phyloP scores from a whole-genome alignment of 2,797 vertebrate genomes.

The Ceyx erithaca region DNA sequence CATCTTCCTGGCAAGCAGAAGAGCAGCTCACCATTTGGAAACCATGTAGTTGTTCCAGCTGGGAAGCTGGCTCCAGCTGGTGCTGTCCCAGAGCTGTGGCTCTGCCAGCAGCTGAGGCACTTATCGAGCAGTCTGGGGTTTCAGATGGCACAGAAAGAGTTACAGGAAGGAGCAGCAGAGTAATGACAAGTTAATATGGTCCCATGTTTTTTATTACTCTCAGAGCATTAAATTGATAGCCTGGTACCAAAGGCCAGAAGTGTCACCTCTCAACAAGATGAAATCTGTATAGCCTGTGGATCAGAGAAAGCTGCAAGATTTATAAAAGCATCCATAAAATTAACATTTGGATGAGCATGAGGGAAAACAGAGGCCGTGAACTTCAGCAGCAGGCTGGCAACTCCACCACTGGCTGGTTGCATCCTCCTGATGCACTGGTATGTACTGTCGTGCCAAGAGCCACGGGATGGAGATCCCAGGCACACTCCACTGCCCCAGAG shows the following conservation, averaged over 20 bases:
- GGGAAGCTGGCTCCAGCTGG: background rate
- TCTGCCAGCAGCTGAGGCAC: conserved; percentile 3
- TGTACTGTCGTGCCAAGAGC: accelerated
- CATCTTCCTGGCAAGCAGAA: background rate
- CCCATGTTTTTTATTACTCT: conserved; percentile 27
- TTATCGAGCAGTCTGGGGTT: background rate
- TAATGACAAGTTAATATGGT: background rate
- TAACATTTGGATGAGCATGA: conserved; percentile 68
- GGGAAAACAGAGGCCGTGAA: background rate
- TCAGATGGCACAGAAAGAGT: background rate
- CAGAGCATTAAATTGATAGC: conserved; percentile 70
- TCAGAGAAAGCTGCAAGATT: conserved; percentile 64
- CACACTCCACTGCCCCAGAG: background rate
- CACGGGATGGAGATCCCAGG: background rate
- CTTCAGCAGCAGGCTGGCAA: conserved; percentile 2
- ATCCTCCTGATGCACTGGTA: background rate
- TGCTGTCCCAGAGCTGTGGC: background rate
- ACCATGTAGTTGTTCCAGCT: background rate
- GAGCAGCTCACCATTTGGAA: background rate
- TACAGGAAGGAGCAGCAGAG: background rate
- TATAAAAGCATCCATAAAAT: conserved; percentile 73
- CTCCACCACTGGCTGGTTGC: background rate
- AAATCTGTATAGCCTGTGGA: conserved; percentile 60
- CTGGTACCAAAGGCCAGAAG: conserved; percentile 72
- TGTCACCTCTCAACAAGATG: conserved; percentile 77